Evolutionary conservation across 2,113 vertebrate species (phyloP).

Genomic region (Seriola quinqueradiata): DNA sequence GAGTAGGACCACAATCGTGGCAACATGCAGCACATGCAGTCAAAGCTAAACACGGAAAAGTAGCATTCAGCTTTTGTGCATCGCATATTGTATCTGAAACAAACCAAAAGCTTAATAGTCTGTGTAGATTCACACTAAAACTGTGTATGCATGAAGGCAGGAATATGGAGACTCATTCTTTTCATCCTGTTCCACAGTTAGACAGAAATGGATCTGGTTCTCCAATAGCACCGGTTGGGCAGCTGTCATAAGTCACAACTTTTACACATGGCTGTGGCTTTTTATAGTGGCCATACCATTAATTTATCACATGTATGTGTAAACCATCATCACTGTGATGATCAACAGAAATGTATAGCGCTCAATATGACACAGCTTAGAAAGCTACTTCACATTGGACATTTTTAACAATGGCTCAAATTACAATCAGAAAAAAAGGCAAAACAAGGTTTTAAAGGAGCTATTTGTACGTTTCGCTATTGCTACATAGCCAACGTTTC

Average conservation of each 20-base stretch:
- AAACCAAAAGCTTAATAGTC: no score
- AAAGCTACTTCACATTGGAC: no score
- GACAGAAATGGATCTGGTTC: background rate
- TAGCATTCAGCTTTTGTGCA: background rate
- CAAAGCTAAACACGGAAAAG: background rate
- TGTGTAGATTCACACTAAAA: no score
- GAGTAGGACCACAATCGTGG: no score
- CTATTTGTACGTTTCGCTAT: no score
- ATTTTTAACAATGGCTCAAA: no score
- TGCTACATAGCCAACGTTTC: no score
- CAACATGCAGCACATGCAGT: background rate
- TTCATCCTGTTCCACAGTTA: no score
- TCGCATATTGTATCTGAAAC: background rate
- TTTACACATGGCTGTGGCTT: background rate
- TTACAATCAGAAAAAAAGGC: no score
- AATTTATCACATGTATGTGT: background rate
- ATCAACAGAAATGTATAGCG: background rate
- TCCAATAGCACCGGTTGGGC: background rate
- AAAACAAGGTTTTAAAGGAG: no score
- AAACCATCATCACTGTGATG: background rate
- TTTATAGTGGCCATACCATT: slow-evolving; percentile 6
- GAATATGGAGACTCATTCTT: background rate
- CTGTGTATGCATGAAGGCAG: no score
- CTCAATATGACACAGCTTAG: background rate
- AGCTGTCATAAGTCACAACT: background rate